Base-by-base conservation (phyloP, 2,888 invertebrate species). In the Philaethria dido region DNA sequence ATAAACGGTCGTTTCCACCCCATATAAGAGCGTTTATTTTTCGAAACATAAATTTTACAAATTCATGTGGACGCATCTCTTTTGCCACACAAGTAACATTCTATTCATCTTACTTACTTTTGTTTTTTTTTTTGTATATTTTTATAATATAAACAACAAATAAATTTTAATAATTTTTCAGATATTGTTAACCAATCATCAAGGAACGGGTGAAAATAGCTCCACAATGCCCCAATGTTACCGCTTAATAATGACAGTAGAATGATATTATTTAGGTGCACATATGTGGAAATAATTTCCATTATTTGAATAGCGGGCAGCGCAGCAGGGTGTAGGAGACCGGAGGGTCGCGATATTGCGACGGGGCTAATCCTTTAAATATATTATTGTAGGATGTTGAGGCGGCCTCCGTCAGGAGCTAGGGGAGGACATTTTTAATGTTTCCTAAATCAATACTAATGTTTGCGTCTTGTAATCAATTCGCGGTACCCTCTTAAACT, bases 1-100 rank as follows among this genome's bases (percentile, higher is more conserved):
- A 90, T 91, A 91, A 92, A 92, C 89, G 91, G 86, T 89, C 90
- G 92, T 91, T 92, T 92, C 92, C 92, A 92, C 92, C 91, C 92
- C 92, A 92, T 92, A 90, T 92, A 89, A 89, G 88, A 88, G 86
- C 90, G 87, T 91, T 91, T 91, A 88, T 90, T 90, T 92, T 89
- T 88, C 89, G 86, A 90, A 90, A 89, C 89, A 91, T 92, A 90
- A 89, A 92, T 91, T 91, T 88, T 78, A 81, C 85, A 83, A 89
- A 87, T 88, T 88, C 88, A 80, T 86, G 82, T 87, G 81, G 82
- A 82, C 81, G 84, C 80, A 80, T 87, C 81, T 65, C 69, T 72
- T 72, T 71, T 71, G 63, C 68, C 72, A 68, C 65, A 65, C 72
- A 74, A 67, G 69, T 74, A 66, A 69, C 14, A 2, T 11, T n/a